These are phyloP conservation scores for Coluber constrictor DNA, from an alignment of 2,797 vertebrate genomes.

Conservation along the genomic window DNA sequence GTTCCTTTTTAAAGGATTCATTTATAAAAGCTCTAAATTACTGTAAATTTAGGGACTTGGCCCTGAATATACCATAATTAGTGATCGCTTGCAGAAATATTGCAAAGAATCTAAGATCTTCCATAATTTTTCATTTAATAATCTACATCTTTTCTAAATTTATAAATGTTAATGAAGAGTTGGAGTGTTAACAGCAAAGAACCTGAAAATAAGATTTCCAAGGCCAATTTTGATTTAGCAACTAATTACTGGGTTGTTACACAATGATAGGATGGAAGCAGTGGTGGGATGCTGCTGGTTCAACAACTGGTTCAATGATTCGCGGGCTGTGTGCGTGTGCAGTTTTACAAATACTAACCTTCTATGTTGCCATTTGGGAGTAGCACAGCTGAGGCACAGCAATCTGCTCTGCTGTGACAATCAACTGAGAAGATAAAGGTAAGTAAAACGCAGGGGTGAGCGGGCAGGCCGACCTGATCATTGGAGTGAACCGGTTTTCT, in stretches of 20 bases:
- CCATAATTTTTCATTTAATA: background rate
- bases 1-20: background rate
- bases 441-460: too few species aligned
- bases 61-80: background rate
- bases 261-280: background rate
- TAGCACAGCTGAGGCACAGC: too few species aligned
- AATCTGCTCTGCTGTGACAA: too few species aligned
- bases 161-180: background rate
- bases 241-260: background rate
- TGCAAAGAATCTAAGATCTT: background rate
- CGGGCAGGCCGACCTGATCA: too few species aligned
- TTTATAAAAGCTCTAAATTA: background rate
- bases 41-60: background rate
- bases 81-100: background rate
- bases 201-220: background rate
- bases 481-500: too few species aligned
- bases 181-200: background rate
- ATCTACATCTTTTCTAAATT: background rate
- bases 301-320: too few species aligned
- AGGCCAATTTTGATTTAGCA: background rate
- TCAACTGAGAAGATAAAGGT: too few species aligned
- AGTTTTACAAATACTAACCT: too few species aligned
- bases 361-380: too few species aligned
- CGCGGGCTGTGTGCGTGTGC: accelerated
- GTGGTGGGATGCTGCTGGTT: too few species aligned